Evolutionary conservation across 2,888 invertebrate genomes (phyloP), one percentile per base, ranked within the genome.

Genomic region (Linnaemya vulpina): DNA sequence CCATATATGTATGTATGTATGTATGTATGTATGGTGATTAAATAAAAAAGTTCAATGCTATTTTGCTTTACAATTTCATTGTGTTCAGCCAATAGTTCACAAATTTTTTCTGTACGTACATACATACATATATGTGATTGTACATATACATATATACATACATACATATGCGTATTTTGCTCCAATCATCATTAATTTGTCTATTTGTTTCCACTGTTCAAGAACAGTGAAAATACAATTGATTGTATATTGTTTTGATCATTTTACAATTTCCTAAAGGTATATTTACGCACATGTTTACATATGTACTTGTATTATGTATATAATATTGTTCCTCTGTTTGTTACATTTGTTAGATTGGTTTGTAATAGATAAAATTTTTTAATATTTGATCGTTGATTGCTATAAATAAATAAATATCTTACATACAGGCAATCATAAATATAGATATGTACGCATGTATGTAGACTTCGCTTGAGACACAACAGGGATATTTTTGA

Each of bases 11-110:
- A n/a, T n/a, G n/a, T n/a, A n/a, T n/a, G n/a, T 51, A 43, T 51
- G n/a, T n/a, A n/a, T n/a, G n/a, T n/a, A n/a, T n/a, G n/a, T 51
- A 43, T 51, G n/a, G 46, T 55, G 62, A 62, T 62, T 68, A 60
- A 65, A 71, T 53, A 55, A 51, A 55, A 80, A 58, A 71, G 76
- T 76, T 82, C 70, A 76, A 71, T 63, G 58, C 76, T 70, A 58
- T 55, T 79, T 15, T 25, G 25, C 9, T 67, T 60, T 60, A 51
- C 38, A 22, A 73, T 71, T 83, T 65, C 9, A 40, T 58, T 71
- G 25, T 77, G 53, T 46, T 82, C 4, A 17, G 53, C 38, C 76
- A 2, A 17, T 49, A 9, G 38, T 65, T 68, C 60, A 75, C 30
- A 30, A 3, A 30, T 30, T 30, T 30, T 30, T 30, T 2, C 5